Base-by-base conservation (phyloP, 1,140 invertebrate genomes). In the Heliconius hermathena region DNA sequence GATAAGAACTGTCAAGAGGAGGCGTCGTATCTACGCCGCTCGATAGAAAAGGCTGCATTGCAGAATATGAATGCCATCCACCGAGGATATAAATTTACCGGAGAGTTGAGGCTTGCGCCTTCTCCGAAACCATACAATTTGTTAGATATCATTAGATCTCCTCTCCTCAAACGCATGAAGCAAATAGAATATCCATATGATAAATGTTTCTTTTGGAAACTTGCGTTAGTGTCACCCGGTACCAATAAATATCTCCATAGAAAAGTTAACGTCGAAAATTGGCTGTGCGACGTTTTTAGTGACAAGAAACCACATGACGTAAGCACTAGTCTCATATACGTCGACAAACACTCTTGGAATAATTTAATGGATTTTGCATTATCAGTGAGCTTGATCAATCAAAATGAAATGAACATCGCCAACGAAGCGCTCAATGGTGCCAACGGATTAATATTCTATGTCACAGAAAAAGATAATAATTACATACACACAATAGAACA, bases 141-240 rank as follows among this genome's bases (percentile, higher is more conserved):
- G 16, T 90, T 94, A 80, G 91, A 95, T 88, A 89, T 95, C 73
- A 95, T 95, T 38, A 90, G 92, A 86, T 94, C 94, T 33, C 84
- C 94, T 71, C 87, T 95, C 20, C 79, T 93, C 70, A 92, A 94
- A 86, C 90, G 93, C 54, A 93, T 93, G 83, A 94, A 91, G 83
- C 90, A 95, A 85, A 92, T 95, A 41, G 91, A 88, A 77, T 94
- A 93, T 84, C 93, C 93, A 70, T 93, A 95, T 77, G 93, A 94
- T 72, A 94, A 95, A 79, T 95, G 95, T 81, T 91, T 95, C 73
- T 97, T 95, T 87, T 97, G 96, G 96, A 97, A 97, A 91, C 83
- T 97, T 33, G 89, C 96, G n/a, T 85, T 97, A 22, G 95, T 96
- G 0, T 94, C 96, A 76, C 96, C 96, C 20, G 88, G 94, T 76